Percentiles rank a stretch among this genome's conserved stretches.
phyloP scores from a whole-genome alignment of 1,140 invertebrate genomes.

The Calliphora vicina region DNA sequence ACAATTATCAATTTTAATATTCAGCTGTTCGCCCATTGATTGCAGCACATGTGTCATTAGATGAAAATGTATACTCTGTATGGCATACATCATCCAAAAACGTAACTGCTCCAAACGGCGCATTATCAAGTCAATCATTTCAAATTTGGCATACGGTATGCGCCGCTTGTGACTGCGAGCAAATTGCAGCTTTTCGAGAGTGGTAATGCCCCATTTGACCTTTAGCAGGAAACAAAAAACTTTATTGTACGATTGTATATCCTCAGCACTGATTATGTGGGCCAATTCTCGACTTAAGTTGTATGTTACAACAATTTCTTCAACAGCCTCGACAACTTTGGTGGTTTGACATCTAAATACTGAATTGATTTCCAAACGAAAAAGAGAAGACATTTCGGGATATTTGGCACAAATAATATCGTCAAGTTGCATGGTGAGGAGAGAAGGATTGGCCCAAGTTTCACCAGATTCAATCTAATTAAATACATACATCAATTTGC shows the following conservation, averaged over 20 bases:
- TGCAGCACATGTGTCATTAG: conserved; percentile 52
- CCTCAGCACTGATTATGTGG: conserved; percentile 43
- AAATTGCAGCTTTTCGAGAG: conserved; percentile 53
- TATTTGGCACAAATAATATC: conserved; percentile 44
- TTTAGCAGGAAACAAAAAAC: conserved; percentile 57
- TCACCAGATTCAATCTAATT: conserved; percentile 50
- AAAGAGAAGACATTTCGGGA: conserved; percentile 36
- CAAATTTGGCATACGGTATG: conserved; percentile 45
- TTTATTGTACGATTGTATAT: conserved; percentile 51
- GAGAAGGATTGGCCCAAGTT: conserved; percentile 46
- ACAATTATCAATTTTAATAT: conserved; percentile 43
- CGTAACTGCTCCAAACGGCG: conserved; percentile 59
- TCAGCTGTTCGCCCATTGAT: conserved; percentile 46
- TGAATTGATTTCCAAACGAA: conserved; percentile 46
- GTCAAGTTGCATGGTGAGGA: conserved; percentile 48
- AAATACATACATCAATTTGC: too few species aligned
- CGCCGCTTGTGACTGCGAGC: conserved; percentile 33
- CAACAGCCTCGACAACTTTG: conserved; percentile 51
- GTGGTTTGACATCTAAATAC: conserved; percentile 36
- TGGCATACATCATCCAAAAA: conserved; percentile 56
- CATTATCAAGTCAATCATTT: conserved; percentile 51
- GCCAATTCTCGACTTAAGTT: conserved; percentile 43
- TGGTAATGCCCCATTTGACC: conserved; percentile 58
- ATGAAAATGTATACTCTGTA: conserved; percentile 53
- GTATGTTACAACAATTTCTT: conserved; percentile 49